A percentile compares a stretch with the other conserved stretches of the same genome.
Evolutionary conservation across 1,140 invertebrate species (phyloP).

Genomic region (Ceratoteleas bidentatus): DNA sequence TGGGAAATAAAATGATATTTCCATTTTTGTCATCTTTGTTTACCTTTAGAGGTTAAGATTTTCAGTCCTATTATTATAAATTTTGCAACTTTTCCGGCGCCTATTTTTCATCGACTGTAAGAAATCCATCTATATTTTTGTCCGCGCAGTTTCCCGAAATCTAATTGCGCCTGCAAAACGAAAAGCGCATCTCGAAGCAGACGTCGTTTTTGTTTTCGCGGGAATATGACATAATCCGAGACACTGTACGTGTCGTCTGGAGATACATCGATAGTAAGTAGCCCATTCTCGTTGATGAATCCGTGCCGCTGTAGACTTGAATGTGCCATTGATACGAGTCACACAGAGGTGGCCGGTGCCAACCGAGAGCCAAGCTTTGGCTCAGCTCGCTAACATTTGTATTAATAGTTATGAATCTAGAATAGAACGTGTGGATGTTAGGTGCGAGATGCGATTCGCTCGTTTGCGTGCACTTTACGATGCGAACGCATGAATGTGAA

Average conservation of each 20-base stretch:
- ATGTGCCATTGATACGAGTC: slow-evolving; percentile 79
- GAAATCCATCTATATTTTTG: too few relatives aligned
- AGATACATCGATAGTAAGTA: slow-evolving; percentile 62
- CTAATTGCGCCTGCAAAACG: slow-evolving; percentile 11
- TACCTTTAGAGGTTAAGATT: too few relatives aligned
- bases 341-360: slow-evolving; percentile 67
- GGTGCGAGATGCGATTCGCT: slow-evolving; percentile 65
- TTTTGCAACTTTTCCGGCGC: too few relatives aligned
- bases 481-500: slow-evolving; percentile 66
- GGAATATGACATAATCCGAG: slow-evolving; percentile 40
- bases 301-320: slow-evolving; percentile 74
- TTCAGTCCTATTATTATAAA: too few relatives aligned
- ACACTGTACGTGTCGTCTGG: slow-evolving; percentile 41
- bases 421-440: slow-evolving; percentile 77
- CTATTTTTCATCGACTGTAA: too few relatives aligned
- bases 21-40: too few relatives aligned
- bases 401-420: slow-evolving; percentile 81
- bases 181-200: slow-evolving; percentile 15
- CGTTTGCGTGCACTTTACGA: slow-evolving; percentile 65
- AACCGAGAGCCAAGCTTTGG: slow-evolving; percentile 72
- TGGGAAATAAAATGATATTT: too few relatives aligned
- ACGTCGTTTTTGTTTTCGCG: background rate
- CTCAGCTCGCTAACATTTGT: slow-evolving; percentile 74
- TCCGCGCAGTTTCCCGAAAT: too few relatives aligned
- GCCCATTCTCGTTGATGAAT: slow-evolving; percentile 79